A percentile compares a stretch with the other conserved stretches of the same genome.
phyloP scores from a whole-genome alignment of 2,113 vertebrate species.

The Solea solea region DNA sequence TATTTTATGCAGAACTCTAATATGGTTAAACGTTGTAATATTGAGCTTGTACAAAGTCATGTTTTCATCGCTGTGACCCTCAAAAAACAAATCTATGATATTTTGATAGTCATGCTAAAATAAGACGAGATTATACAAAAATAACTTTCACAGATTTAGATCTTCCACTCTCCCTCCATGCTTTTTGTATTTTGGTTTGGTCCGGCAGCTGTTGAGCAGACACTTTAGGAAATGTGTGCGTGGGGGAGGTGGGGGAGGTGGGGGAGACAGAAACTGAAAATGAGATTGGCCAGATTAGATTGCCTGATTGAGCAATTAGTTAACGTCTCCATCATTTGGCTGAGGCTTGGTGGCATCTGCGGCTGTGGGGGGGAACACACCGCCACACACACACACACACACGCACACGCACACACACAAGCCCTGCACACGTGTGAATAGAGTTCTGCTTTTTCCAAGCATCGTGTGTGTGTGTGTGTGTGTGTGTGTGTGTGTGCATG shows the following conservation, averaged over 20 bases:
- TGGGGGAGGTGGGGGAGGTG: background rate
- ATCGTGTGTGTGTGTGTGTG: background rate
- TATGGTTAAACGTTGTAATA: too few relatives aligned
- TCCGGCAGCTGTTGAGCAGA: constrained; percentile 64
- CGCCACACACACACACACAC: constrained; percentile 21
- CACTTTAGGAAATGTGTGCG: constrained; percentile 50
- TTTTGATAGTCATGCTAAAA: too few relatives aligned
- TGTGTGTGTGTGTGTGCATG: constrained; percentile 11
- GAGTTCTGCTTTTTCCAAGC: constrained; percentile 31
- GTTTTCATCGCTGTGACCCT: too few relatives aligned
- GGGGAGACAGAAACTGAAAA: constrained; percentile 48
- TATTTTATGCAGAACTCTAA: too few relatives aligned
- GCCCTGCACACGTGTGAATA: constrained; percentile 5
- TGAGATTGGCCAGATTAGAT: constrained; percentile 77
- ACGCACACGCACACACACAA: constrained; percentile 13
- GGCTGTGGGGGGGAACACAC: constrained; percentile 51
- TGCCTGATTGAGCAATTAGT: constrained; percentile 78
- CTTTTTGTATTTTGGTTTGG: constrained; percentile 17
- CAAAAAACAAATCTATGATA: too few relatives aligned
- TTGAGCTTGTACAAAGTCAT: too few relatives aligned
- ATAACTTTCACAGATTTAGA: background rate
- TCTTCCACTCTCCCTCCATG: background rate
- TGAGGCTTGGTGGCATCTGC: constrained; percentile 67
- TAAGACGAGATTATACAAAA: too few relatives aligned
- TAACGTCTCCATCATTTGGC: constrained; percentile 71